phyloP scores from a whole-genome alignment of 1,140 invertebrate genomes.

The Acromyrmex charruanus region DNA sequence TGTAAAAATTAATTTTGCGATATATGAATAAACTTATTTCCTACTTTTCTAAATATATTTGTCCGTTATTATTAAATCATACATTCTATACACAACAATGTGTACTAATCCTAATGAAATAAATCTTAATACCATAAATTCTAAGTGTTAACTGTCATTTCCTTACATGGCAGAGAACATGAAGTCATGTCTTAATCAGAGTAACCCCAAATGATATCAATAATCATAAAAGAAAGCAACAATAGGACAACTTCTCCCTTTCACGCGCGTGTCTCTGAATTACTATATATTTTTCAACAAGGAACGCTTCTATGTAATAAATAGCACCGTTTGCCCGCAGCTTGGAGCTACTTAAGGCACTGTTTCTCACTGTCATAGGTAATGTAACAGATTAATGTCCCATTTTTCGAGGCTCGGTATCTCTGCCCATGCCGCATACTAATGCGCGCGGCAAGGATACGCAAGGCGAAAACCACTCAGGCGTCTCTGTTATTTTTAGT shows the following conservation, averaged over 20 bases:
- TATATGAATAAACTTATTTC: neutral
- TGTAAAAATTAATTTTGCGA: neutral
- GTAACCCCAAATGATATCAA: neutral
- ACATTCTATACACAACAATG: neutral
- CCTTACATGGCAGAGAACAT: neutral
- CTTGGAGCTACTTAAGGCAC: constrained; percentile 74
- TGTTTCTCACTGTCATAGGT: constrained; percentile 75
- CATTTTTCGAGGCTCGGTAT: constrained; percentile 75
- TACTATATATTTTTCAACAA: constrained; percentile 74
- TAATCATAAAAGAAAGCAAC: constrained; percentile 44
- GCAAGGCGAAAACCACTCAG: constrained; percentile 59
- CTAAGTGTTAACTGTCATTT: neutral
- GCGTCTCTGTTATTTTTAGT: constrained; percentile 67
- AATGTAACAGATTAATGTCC: constrained; percentile 78
- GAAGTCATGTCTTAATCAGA: neutral
- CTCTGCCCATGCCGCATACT: constrained; percentile 73
- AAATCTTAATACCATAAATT: neutral
- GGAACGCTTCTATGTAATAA: constrained; percentile 63
- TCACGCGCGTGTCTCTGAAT: constrained; percentile 50
- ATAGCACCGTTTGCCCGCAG: constrained; percentile 72
- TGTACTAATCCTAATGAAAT: neutral
- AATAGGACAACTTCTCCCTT: constrained; percentile 45
- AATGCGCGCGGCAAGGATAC: constrained; percentile 68
- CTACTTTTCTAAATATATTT: neutral
- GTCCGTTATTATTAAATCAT: neutral